Conservation (phyloP, 2,113 vertebrate genomes). For the Thamnaconus septentrionalis region DNA sequence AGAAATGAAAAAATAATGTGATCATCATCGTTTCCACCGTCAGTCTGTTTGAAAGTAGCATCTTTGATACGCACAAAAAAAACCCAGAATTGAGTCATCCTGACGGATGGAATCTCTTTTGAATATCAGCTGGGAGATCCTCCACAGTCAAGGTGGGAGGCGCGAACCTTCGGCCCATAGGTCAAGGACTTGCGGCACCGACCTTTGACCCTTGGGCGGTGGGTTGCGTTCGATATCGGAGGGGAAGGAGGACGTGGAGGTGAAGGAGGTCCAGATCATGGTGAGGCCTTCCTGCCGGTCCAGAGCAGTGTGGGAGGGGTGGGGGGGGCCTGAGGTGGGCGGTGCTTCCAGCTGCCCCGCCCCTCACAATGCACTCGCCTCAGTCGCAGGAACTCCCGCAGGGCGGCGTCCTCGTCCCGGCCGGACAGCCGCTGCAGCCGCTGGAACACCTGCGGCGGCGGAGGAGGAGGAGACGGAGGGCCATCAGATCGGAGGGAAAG, state of each 20-base stretch:
- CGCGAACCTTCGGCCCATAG: conserved; percentile 26
- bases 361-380: conserved; percentile 85
- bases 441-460: conserved; percentile 80
- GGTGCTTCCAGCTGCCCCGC: conserved; percentile 78
- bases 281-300: conserved; percentile 82
- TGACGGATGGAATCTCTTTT: not conserved
- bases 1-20: too few relatives aligned
- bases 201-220: conserved; percentile 10
- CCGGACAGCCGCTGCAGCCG: conserved; percentile 77
- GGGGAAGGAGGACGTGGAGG: conserved; percentile 9
- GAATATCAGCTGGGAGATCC: conserved; percentile 1
- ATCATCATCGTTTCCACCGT: too few relatives aligned
- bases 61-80: too few relatives aligned
- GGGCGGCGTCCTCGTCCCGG: conserved; percentile 80
- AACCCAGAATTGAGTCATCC: too few relatives aligned
- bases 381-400: conserved; percentile 86
- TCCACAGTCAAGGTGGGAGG: conserved; percentile 37
- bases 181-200: conserved; percentile 14
- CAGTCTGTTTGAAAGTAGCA: too few relatives aligned
- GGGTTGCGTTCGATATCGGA: conserved; percentile 19
- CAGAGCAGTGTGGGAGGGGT: conserved; percentile 77
- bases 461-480: not conserved
- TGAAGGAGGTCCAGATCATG: conserved; percentile 39
- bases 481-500: too few relatives aligned
- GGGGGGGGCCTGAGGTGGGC: conserved; percentile 73